A percentile compares a stretch with the other conserved stretches of the same genome.
These are phyloP conservation scores for Etheostoma nigrum DNA, from an alignment of 2,797 vertebrate species.

Conservation along the genomic window DNA sequence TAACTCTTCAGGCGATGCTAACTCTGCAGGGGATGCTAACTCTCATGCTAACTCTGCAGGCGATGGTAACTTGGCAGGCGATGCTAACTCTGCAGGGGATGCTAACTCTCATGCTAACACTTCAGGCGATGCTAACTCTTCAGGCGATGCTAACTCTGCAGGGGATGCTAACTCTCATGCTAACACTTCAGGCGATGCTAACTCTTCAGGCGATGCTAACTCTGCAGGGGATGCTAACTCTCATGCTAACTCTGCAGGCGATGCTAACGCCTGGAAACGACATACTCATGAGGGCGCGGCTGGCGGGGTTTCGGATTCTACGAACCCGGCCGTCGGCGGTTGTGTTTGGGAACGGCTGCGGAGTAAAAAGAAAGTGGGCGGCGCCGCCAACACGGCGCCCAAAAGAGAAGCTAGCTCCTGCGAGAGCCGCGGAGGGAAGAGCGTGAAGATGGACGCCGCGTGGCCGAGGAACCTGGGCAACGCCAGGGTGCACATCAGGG, in stretches of 20 bases:
- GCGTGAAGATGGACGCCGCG: constrained; percentile 52
- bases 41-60: too few species aligned
- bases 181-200: too few species aligned
- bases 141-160: too few species aligned
- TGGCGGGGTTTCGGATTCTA: not conserved
- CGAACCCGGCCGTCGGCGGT: not conserved
- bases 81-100: too few species aligned
- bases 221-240: too few species aligned
- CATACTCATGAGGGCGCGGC: constrained; percentile 1
- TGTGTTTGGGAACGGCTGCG: constrained; percentile 16
- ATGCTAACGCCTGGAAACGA: constrained; percentile 18
- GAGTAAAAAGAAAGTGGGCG: constrained; percentile 19
- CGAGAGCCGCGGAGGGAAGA: constrained; percentile 18
- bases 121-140: too few species aligned
- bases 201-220: too few species aligned
- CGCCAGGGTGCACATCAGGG: constrained; percentile 68
- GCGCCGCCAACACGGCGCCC: not conserved
- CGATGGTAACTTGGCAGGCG: too few species aligned
- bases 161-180: too few species aligned
- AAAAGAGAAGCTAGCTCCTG: constrained; percentile 19
- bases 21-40: too few species aligned
- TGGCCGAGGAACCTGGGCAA: constrained; percentile 79
- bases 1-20: too few species aligned
- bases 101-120: too few species aligned
- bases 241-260: not conserved